Evolutionary conservation across 2,113 vertebrate species (phyloP).

Genomic region (Passer domesticus): DNA sequence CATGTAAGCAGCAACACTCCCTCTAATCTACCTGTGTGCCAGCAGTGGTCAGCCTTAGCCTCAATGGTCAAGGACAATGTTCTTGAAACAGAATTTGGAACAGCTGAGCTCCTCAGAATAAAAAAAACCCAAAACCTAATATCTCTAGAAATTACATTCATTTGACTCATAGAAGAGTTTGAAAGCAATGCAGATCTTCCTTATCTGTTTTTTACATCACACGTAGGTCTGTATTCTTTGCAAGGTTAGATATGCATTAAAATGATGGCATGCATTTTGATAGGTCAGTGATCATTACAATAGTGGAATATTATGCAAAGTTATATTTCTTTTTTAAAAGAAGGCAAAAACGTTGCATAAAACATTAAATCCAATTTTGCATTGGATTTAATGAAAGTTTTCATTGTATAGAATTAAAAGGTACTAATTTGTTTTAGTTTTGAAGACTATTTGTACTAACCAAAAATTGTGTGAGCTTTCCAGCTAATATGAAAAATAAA

Average conservation of each 20-base stretch:
- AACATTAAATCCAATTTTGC: background rate
- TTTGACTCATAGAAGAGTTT: background rate
- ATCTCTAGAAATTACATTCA: background rate
- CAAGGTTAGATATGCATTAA: background rate
- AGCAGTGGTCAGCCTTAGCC: background rate
- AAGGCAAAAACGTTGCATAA: background rate
- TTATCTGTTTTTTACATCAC: background rate
- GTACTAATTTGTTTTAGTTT: accelerated
- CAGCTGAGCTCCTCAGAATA: background rate
- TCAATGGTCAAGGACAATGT: background rate
- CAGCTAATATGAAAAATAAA: background rate
- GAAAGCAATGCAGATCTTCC: background rate
- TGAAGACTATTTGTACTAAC: background rate
- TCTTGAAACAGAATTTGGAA: background rate
- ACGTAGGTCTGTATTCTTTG: background rate
- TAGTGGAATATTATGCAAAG: background rate
- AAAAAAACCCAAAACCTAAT: background rate
- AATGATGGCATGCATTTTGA: background rate
- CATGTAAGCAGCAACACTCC: background rate
- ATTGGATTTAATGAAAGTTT: background rate
- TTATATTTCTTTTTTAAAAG: background rate
- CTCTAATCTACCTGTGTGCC: background rate
- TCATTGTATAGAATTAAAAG: background rate
- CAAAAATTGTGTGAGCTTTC: background rate
- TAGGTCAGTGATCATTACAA: background rate